Evolutionary conservation across 2,113 vertebrate genomes (phyloP).

Genomic region (Carassius carassius): DNA sequence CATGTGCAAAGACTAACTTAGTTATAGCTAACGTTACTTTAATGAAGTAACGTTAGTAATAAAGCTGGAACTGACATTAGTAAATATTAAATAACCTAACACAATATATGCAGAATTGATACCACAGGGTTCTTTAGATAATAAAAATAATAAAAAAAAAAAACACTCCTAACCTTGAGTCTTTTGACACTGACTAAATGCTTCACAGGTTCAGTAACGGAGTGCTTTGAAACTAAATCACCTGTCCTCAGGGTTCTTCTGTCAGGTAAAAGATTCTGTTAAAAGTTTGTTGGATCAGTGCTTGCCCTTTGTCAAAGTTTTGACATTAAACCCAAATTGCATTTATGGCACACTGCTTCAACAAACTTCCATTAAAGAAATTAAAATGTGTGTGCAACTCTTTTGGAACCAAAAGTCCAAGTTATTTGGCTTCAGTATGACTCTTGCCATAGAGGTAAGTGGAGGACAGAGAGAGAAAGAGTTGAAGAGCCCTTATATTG

Average conservation of each 20-base stretch:
- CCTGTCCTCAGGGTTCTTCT: not conserved
- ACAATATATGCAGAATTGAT: not conserved
- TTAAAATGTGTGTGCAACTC: slow-evolving; percentile 28
- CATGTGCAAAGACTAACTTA: not conserved
- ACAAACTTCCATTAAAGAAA: slow-evolving; percentile 46
- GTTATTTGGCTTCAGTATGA: slow-evolving; percentile 19
- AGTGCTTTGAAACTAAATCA: slow-evolving; percentile 13
- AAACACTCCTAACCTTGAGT: not conserved
- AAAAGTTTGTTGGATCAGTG: slow-evolving; percentile 8
- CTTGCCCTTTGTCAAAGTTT: slow-evolving; percentile 34
- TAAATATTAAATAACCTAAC: not conserved
- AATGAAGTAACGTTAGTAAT: not conserved
- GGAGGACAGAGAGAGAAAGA: not conserved
- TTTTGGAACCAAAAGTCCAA: not conserved
- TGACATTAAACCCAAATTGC: slow-evolving; percentile 31
- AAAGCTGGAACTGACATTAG: not conserved
- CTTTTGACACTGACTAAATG: not conserved
- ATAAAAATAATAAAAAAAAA: not conserved
- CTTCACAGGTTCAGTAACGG: not conserved
- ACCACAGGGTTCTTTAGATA: not conserved
- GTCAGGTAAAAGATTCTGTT: not conserved
- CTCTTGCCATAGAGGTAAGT: not conserved
- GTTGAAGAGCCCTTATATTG: slow-evolving; percentile 20
- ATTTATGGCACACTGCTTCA: slow-evolving; percentile 36
- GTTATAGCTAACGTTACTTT: too few relatives aligned